phyloP scores from a whole-genome alignment of 35 echinoderm and acorn worm species.

The Heliocidaris tuberculata region DNA sequence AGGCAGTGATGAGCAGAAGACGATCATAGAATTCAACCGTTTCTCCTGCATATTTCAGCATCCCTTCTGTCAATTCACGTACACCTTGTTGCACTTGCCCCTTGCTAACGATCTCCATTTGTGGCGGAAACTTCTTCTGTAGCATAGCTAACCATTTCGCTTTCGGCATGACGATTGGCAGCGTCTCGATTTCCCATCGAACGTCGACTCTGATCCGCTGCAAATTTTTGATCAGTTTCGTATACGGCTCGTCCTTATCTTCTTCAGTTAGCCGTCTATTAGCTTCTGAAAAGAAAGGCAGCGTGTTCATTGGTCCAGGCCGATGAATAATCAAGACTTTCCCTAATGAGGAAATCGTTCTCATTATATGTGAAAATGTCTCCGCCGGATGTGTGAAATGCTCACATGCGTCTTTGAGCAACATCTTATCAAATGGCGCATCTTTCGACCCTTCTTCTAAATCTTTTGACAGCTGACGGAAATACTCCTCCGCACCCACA shows the following conservation, averaged over 20 bases:
- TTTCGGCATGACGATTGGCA: conserved; percentile 94
- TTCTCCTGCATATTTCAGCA: conserved; percentile 97
- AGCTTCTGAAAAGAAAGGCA: conserved; percentile 87
- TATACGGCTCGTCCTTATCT: conserved; percentile 87
- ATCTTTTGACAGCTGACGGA: conserved; percentile 78
- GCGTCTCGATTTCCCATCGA: conserved; percentile 88
- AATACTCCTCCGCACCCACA: conserved; percentile 92
- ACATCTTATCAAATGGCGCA: conserved; percentile 93
- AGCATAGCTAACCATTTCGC: conserved; percentile 97
- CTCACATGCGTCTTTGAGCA: conserved; percentile 85
- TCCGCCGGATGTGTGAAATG: conserved; percentile 75
- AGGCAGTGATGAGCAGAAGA: conserved; percentile 83
- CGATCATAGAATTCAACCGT: conserved; percentile 96
- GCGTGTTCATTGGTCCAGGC: conserved; percentile 89
- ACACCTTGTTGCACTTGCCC: conserved; percentile 76
- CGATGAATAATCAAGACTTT: conserved; percentile 85
- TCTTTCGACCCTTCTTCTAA: conserved; percentile 49
- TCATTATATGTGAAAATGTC: conserved; percentile 83
- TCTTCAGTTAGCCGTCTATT: conserved; percentile 69
- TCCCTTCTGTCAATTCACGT: conserved; percentile 93
- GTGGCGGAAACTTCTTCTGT: conserved; percentile 86
- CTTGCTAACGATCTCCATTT: conserved; percentile 84
- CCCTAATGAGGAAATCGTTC: conserved; percentile 64
- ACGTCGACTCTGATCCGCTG: conserved; percentile 84
- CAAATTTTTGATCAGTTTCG: conserved; percentile 75